phyloP scores from a whole-genome alignment of 2,797 vertebrate species.

The Gobio occitaniae region DNA sequence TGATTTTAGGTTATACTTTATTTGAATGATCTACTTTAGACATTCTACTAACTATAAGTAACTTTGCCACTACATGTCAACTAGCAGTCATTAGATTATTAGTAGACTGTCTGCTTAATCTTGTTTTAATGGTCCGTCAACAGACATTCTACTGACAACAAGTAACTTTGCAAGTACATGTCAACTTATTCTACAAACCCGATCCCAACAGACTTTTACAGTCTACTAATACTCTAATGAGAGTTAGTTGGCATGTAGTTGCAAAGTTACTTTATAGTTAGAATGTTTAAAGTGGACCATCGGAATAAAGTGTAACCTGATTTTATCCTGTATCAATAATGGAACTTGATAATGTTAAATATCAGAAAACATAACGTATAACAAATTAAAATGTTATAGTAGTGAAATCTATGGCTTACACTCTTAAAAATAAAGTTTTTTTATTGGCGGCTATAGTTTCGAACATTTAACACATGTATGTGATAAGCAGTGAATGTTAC shows the following conservation, averaged over 20 bases:
- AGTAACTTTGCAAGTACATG: not conserved
- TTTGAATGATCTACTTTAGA: not conserved
- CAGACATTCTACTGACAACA: too few relatives aligned
- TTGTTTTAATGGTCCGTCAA: too few relatives aligned
- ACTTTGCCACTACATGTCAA: not conserved
- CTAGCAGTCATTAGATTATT: not conserved
- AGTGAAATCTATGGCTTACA: not conserved
- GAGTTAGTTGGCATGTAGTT: too few relatives aligned
- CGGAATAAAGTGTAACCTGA: not conserved
- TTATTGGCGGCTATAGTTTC: too few relatives aligned
- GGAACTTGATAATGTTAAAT: not conserved
- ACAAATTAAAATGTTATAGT: not conserved
- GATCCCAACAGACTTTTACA: not conserved
- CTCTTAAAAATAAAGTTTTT: not conserved
- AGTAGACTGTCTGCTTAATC: not conserved
- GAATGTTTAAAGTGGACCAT: not conserved
- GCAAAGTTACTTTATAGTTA: not conserved
- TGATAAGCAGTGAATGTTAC: not conserved
- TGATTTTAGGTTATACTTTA: not conserved
- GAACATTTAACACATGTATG: not conserved
- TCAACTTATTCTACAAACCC: not conserved
- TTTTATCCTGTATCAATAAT: not conserved
- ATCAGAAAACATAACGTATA: not conserved
- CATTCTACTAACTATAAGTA: too few relatives aligned
- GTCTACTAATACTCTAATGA: too few relatives aligned